Conservation (phyloP, 2,113 vertebrate genomes). For the Capricornis sumatraensis region DNA sequence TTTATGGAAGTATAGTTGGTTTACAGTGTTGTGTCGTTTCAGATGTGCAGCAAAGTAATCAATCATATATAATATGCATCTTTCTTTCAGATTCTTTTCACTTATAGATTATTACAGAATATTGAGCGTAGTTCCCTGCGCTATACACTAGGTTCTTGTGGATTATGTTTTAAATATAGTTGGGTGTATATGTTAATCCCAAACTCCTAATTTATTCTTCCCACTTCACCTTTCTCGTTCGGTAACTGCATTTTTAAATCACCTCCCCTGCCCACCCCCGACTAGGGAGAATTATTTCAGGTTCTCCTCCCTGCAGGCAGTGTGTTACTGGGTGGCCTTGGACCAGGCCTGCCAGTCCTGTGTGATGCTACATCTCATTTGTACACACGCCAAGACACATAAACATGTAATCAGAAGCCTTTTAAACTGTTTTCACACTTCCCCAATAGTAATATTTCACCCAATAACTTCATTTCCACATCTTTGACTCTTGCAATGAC, state of each 20-base stretch:
- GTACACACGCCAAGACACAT: rapidly evolving
- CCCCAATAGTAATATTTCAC: neutral
- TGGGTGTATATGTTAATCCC: neutral
- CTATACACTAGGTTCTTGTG: neutral
- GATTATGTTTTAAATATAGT: neutral
- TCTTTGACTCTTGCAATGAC: neutral
- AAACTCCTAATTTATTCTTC: neutral
- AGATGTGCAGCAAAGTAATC: neutral
- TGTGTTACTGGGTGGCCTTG: rapidly evolving
- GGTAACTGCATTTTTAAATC: neutral
- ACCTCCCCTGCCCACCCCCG: rapidly evolving
- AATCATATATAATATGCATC: neutral
- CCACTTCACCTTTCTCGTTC: neutral
- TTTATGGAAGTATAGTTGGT: neutral
- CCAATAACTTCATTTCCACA: neutral
- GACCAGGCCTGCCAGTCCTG: rapidly evolving
- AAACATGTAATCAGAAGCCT: too few species aligned
- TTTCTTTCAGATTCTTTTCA: neutral
- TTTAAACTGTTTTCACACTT: neutral
- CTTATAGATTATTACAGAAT: neutral
- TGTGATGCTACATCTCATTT: rapidly evolving
- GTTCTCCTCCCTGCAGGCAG: too few species aligned
- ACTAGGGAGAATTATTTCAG: rapidly evolving
- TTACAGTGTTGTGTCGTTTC: neutral
- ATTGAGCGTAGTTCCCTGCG: neutral